Conservation (phyloP, 2,888 invertebrate species). For the Phengaris arion region DNA sequence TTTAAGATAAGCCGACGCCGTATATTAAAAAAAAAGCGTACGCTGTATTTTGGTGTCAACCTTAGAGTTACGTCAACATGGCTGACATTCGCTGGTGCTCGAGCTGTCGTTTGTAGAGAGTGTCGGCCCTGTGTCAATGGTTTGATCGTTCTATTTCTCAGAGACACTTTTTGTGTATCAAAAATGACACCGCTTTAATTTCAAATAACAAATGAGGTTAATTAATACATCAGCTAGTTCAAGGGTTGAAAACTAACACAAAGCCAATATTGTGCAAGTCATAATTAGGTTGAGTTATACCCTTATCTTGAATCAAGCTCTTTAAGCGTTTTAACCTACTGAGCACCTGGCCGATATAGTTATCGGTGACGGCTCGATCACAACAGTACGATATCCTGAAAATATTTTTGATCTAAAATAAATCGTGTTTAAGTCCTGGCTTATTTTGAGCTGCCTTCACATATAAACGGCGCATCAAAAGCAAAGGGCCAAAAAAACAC, state of each 20-base stretch:
- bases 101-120: too few relatives aligned
- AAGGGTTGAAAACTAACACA: neutral
- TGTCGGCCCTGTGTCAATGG: too few relatives aligned
- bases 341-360: slow-evolving; percentile 8
- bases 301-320: slow-evolving; percentile 24
- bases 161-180: too few relatives aligned
- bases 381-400: neutral
- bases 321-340: slow-evolving; percentile 11
- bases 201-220: neutral
- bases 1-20: too few relatives aligned
- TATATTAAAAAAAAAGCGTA: too few relatives aligned
- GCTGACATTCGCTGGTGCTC: too few relatives aligned
- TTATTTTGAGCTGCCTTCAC: neutral
- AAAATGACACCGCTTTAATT: neutral
- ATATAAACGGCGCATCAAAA: too few relatives aligned
- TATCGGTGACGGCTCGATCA: neutral
- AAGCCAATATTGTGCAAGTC: slow-evolving; percentile 26
- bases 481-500: neutral
- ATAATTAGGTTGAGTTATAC: slow-evolving; percentile 23
- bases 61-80: too few relatives aligned
- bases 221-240: neutral
- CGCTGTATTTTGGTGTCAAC: too few relatives aligned
- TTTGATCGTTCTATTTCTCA: too few relatives aligned
- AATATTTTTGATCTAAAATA: neutral
- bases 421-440: neutral